Evolutionary conservation across 2,888 invertebrate genomes (phyloP).

Genomic region (Heliconius cydno): DNA sequence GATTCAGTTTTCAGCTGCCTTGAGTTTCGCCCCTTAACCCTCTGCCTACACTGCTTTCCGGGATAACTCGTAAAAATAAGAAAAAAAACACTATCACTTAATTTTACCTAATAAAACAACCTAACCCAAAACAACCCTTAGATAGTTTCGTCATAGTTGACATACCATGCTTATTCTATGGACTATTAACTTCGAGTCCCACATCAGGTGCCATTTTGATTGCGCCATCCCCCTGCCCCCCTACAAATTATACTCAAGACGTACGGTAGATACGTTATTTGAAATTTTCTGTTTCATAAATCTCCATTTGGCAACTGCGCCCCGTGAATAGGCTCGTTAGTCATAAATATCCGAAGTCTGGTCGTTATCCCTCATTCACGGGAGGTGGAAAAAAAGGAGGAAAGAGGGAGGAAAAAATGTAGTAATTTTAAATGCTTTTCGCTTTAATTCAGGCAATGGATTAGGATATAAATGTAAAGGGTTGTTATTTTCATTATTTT

Average conservation of each 20-base stretch:
- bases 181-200: constrained; percentile 42
- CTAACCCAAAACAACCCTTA: background rate
- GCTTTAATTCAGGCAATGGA: constrained; percentile 39
- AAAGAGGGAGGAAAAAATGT: constrained; percentile 37
- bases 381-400: constrained; percentile 26
- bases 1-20: no score
- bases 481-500: background rate
- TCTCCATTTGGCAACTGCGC: constrained; percentile 74
- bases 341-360: constrained; percentile 81
- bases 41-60: no score
- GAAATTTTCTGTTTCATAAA: constrained; percentile 80
- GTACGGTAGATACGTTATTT: constrained; percentile 60
- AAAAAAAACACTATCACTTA: background rate
- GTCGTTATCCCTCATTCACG: constrained; percentile 78
- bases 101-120: background rate
- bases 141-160: constrained; percentile 9
- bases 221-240: constrained; percentile 44
- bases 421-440: constrained; percentile 51
- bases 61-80: no score
- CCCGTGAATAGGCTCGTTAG: constrained; percentile 81
- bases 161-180: constrained; percentile 30
- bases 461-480: constrained; percentile 35
- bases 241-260: constrained; percentile 71
- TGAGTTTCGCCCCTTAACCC: no score
- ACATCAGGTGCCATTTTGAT: constrained; percentile 48